phyloP scores from a whole-genome alignment of 2,113 vertebrate genomes.

The Phalacrocorax brasilianus region DNA sequence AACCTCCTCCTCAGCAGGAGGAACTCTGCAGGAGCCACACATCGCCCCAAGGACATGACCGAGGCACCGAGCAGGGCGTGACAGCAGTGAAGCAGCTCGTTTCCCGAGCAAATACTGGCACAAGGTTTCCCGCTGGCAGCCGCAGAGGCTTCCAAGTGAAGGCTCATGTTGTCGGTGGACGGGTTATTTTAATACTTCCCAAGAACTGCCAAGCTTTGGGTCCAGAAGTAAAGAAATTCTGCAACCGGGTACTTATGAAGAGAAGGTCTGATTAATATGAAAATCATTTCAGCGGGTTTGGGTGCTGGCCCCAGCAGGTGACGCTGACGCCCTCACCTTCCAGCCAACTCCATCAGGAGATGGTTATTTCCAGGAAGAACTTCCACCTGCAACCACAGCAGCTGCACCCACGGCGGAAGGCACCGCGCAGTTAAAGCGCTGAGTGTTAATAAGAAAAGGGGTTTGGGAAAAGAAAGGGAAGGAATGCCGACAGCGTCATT shows the following conservation, averaged over 20 bases:
- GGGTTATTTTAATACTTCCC: not conserved
- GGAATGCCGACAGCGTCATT: not conserved
- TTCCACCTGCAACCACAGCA: not conserved
- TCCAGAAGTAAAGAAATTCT: not conserved
- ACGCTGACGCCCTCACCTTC: not conserved
- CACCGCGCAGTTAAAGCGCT: not conserved
- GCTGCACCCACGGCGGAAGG: not conserved
- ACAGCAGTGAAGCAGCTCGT: fast-evolving
- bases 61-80: not conserved
- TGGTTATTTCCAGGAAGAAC: not conserved
- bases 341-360: not conserved
- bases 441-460: not conserved
- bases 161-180: fast-evolving
- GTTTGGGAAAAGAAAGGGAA: not conserved
- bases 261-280: not conserved
- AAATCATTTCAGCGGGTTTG: not conserved
- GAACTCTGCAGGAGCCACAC: not conserved
- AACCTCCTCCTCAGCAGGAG: not conserved
- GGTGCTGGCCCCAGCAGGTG: not conserved
- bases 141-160: not conserved
- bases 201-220: not conserved
- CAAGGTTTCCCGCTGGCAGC: not conserved
- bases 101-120: not conserved
- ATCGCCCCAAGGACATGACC: fast-evolving
- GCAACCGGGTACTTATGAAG: not conserved